Percentiles rank a stretch among this genome's conserved stretches.
Evolutionary conservation across 2,888 invertebrate genomes (phyloP).

Genomic region (Trachelus stipa): DNA sequence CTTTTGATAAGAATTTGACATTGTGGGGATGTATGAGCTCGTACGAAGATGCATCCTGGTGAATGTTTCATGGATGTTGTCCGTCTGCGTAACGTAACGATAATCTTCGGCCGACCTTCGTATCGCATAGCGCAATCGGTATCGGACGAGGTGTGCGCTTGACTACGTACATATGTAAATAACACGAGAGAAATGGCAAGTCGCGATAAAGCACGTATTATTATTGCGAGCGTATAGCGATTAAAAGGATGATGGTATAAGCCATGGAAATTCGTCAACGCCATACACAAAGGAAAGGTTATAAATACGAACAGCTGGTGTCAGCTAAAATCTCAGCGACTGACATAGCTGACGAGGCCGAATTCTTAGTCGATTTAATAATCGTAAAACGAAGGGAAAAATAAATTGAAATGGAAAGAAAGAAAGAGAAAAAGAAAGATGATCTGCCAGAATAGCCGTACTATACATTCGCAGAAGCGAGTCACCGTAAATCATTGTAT

Average conservation of each 20-base stretch:
- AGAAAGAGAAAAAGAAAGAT: no score
- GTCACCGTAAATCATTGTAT: neutral
- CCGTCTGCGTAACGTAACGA: neutral
- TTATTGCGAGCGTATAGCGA: neutral
- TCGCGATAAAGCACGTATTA: neutral
- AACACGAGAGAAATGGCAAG: neutral
- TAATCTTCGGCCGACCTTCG: neutral
- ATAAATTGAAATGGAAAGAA: constrained; percentile 44
- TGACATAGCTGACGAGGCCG: neutral
- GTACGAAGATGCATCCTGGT: neutral
- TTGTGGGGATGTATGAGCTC: neutral
- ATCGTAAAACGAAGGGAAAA: neutral
- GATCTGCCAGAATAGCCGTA: neutral
- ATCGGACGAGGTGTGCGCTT: neutral
- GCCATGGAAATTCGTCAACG: neutral
- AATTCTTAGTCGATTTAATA: neutral
- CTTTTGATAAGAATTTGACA: neutral
- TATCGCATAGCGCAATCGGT: neutral
- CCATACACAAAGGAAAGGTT: neutral
- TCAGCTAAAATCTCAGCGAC: neutral
- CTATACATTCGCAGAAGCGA: neutral
- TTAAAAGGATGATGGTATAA: neutral
- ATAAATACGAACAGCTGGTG: neutral
- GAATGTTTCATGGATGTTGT: neutral
- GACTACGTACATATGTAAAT: neutral